Base-by-base conservation (phyloP, 2,797 vertebrate species). In the Pterois miles region DNA sequence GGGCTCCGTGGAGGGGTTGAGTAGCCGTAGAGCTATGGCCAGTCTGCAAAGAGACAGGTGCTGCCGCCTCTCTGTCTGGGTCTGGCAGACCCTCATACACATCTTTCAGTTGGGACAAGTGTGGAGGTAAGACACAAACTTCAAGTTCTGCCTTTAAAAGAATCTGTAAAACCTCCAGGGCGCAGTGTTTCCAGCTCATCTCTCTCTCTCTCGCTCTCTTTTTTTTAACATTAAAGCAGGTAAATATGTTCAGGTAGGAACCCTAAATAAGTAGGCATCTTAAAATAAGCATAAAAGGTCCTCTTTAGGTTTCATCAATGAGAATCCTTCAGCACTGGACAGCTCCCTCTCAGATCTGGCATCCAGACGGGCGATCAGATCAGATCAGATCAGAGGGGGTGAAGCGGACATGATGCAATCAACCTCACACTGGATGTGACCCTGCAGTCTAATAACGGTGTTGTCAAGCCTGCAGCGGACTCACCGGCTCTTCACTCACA, bases 61-160 rank as follows among this genome's bases (percentile, higher is more conserved):
- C 95, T 99, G 98, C 90, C 95, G 96, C 83, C 90, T 97, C 70
- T 97, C 97, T 80, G 97, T 99, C 89, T 99, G 98, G 98, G 72
- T 98, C 95, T 99, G 98, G 97, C 98, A 99, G 96, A 78, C 94
- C 76, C 80, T 98, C 93, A 96, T 99, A 88, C 98, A 99, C 96
- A 96, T 99, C 94, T 96, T 98, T 94, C 98, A 99, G 96, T 95
- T 99, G 97, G 98, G 98, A 94, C 98, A 98, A 95, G 98, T 99
- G 88, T 99, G 98, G 98, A 98, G 98, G 98, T 99, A 97, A 97
- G 97, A 97, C 97, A 58, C 48, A 62, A 88, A 86, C 71, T 84
- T 73, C 22, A 48, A 71, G 82, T 81, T 77, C 29, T 69, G 31
- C 38, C 33, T 76, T 63, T 54, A 22, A 62, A 71, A 72, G 22